Evolutionary conservation across 2,888 invertebrate genomes (phyloP), one percentile per base, ranked within the genome.

Genomic region (Coronaproctus castanopsis): DNA sequence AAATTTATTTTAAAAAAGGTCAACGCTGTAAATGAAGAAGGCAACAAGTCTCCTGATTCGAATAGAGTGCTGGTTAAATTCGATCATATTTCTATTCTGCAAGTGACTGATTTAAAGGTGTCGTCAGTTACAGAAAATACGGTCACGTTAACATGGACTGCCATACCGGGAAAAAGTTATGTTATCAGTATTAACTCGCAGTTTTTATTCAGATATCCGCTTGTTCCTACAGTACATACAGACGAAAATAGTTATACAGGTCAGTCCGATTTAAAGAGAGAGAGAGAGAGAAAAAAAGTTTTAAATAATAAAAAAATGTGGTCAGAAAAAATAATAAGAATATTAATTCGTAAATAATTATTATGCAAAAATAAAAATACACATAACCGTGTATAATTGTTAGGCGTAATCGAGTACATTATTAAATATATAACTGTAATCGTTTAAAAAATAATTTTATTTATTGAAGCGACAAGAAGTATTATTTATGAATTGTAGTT

Each of bases 41-140:
- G 74, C 66, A 76, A 78, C 48, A n/a, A n/a, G n/a, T 86, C 87
- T 0, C 71, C 72, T 2, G 74, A 76, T 1, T 85, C 86, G 0
- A 73, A 76, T 19, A 74, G 79, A 1, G 73, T 74, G 3, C 74
- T 71, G 3, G 68, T 87, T 14, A 72, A 72, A 1, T 85, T 84
- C 68, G 83, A 84, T 66, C 79, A 78, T 0, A 74, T 78, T 18
- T 78, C 81, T 0, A 78, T 80, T 65, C 75, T 84, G 2, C 80
- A 80, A 63, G 74, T 76, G 14, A 73, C 85, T 0, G 76, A 80
- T 64, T 73, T 85, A 1, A 69, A 71, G 52, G 70, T 79, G 24
- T 66, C 72, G 1, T 72, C 73, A 0, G 69, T 71, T 2, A 77
- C 78, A 21, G 75, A 77, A 22, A 73, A 74, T 2, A 73, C 76